Evolutionary conservation across 2,113 vertebrate genomes (phyloP).

Genomic region (Xiphophorus maculatus): DNA sequence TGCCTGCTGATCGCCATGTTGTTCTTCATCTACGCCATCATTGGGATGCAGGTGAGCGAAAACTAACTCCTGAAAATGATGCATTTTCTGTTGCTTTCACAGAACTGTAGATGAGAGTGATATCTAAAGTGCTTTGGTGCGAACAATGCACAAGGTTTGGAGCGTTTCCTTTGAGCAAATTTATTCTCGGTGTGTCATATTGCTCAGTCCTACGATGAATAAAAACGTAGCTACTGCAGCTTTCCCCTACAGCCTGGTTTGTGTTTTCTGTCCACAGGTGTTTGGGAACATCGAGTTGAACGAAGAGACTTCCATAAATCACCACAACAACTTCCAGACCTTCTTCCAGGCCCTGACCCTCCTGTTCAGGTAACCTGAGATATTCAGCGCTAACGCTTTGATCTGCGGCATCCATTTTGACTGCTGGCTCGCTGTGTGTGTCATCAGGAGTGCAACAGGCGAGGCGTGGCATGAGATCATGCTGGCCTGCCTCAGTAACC

Average conservation of each 20-base stretch:
- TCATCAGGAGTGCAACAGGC: conserved; percentile 91
- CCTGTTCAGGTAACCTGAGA: conserved; percentile 87
- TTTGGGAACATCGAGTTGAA: conserved; percentile 94
- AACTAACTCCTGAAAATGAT: background rate
- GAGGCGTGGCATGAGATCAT: conserved; percentile 99
- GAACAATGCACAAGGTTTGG: no score
- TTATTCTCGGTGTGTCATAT: no score
- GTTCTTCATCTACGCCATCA: conserved; percentile 99
- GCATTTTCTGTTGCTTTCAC: background rate
- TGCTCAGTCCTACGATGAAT: no score
- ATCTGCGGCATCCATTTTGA: no score
- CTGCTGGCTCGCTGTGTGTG: background rate
- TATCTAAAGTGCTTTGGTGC: no score
- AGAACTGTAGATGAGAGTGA: background rate
- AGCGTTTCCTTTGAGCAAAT: no score
- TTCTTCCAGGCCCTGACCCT: conserved; percentile 95
- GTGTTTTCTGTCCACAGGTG: conserved; percentile 81
- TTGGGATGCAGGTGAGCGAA: conserved; percentile 94
- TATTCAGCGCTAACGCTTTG: background rate
- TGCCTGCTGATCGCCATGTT: conserved; percentile 98
- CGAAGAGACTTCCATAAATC: conserved; percentile 88
- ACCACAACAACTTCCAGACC: conserved; percentile 96
- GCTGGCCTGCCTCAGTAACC: conserved; percentile 89
- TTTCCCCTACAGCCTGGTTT: background rate
- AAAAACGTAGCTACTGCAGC: background rate